Percentiles rank a stretch among this genome's conserved stretches.
phyloP scores from a whole-genome alignment of 2,797 vertebrate genomes.

The Phoxinus dragarum region DNA sequence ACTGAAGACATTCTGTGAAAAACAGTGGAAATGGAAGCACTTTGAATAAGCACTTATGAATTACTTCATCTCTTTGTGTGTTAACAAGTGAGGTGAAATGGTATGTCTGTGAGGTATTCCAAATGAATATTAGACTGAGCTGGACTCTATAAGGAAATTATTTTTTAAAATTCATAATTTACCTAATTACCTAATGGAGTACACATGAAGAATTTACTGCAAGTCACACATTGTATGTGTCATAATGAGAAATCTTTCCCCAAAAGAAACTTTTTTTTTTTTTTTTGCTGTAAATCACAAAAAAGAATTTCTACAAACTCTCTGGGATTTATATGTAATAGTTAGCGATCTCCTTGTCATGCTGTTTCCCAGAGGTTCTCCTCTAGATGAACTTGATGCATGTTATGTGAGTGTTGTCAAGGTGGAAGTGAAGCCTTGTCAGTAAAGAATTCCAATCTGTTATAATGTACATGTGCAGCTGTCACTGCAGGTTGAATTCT shows the following conservation, averaged over 20 bases:
- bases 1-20: not conserved
- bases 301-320: conserved; percentile 34
- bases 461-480: conserved; percentile 54
- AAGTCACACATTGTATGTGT: conserved; percentile 25
- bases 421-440: conserved; percentile 64
- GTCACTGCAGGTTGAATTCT: conserved; percentile 40
- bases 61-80: conserved; percentile 23
- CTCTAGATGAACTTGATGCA: conserved; percentile 69
- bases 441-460: conserved; percentile 60
- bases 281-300: conserved; percentile 32
- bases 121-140: not conserved
- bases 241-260: conserved; percentile 24
- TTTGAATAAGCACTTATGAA: conserved; percentile 39
- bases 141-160: conserved; percentile 1
- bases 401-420: conserved; percentile 70
- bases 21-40: conserved; percentile 10
- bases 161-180: not conserved
- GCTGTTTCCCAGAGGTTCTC: conserved; percentile 52
- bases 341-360: conserved; percentile 48
- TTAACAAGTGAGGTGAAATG: conserved; percentile 5
- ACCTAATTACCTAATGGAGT: not conserved
- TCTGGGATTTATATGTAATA: conserved; percentile 47
- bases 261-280: conserved; percentile 3
- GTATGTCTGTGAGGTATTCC: not conserved
- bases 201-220: not conserved